Percentiles rank a stretch among this genome's conserved stretches.
Evolutionary conservation across 2,888 invertebrate genomes (phyloP).

Genomic region (Hydropsyche betteni): DNA sequence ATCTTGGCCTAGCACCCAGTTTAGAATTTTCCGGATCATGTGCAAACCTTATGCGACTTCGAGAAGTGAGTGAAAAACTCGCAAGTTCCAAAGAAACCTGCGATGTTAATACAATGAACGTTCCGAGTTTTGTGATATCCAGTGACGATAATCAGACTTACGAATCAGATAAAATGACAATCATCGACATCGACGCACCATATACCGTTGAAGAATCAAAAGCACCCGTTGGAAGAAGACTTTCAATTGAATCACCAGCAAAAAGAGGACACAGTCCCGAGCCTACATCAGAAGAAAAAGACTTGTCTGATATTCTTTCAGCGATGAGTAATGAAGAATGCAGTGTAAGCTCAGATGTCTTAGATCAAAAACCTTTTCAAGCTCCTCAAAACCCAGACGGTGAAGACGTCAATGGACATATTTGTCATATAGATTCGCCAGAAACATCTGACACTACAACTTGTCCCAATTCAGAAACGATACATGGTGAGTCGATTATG

Average conservation of each 20-base stretch:
- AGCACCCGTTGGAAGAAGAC: slow-evolving; percentile 54
- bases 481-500: slow-evolving; percentile 81
- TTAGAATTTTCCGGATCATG: slow-evolving; percentile 64
- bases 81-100: slow-evolving; percentile 57
- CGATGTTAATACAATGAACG: slow-evolving; percentile 63
- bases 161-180: slow-evolving; percentile 72
- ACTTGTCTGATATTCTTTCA: slow-evolving; percentile 70
- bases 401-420: slow-evolving; percentile 64
- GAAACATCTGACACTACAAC: slow-evolving; percentile 80
- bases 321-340: slow-evolving; percentile 76
- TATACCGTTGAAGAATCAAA: slow-evolving; percentile 60
- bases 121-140: slow-evolving; percentile 65
- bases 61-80: slow-evolving; percentile 5
- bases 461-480: slow-evolving; percentile 72
- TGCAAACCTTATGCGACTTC: slow-evolving; percentile 57
- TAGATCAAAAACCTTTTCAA: slow-evolving; percentile 64
- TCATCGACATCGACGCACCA: slow-evolving; percentile 71
- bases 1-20: slow-evolving; percentile 57
- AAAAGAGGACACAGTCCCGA: slow-evolving; percentile 61
- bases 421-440: slow-evolving; percentile 85
- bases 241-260: slow-evolving; percentile 53
- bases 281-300: slow-evolving; percentile 61
- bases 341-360: slow-evolving; percentile 75
- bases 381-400: slow-evolving; percentile 61
- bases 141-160: slow-evolving; percentile 61